A percentile compares a stretch with the other conserved stretches of the same genome.
phyloP scores from a whole-genome alignment of 2,797 vertebrate species.

The Artibeus lituratus region DNA sequence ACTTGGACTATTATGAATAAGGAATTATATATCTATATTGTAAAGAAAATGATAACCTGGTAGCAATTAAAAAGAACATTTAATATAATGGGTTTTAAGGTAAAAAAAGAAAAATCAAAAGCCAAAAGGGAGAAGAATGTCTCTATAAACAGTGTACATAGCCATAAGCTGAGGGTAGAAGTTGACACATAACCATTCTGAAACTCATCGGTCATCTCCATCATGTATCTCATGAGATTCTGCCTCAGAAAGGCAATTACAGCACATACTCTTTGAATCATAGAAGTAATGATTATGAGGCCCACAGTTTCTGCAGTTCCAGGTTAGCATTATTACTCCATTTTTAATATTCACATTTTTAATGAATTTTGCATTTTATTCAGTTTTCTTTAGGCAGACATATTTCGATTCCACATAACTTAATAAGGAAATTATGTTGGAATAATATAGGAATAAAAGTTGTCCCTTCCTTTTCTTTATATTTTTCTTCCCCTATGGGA shows the following conservation, averaged over 20 bases:
- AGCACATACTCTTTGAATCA: neutral
- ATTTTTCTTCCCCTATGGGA: neutral
- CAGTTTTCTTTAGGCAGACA: slow-evolving; percentile 22
- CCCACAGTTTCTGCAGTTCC: neutral
- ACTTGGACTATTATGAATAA: neutral
- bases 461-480: neutral
- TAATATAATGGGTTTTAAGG: neutral
- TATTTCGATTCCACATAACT: slow-evolving; percentile 40
- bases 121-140: neutral
- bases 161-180: neutral
- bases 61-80: neutral
- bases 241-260: neutral
- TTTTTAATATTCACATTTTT: slow-evolving; percentile 44
- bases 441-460: slow-evolving; percentile 16
- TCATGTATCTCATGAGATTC: neutral
- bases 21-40: neutral
- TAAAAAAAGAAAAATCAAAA: neutral
- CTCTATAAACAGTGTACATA: neutral
- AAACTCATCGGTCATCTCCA: neutral
- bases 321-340: neutral
- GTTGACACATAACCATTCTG: neutral
- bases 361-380: slow-evolving; percentile 48
- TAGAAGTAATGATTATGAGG: neutral
- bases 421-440: slow-evolving; percentile 25
- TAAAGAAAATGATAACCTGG: neutral